Percentiles rank a stretch among this genome's conserved stretches.
These are phyloP conservation scores for Cynocephalus volans DNA, from an alignment of 2,113 vertebrate species.

Conservation along the genomic window DNA sequence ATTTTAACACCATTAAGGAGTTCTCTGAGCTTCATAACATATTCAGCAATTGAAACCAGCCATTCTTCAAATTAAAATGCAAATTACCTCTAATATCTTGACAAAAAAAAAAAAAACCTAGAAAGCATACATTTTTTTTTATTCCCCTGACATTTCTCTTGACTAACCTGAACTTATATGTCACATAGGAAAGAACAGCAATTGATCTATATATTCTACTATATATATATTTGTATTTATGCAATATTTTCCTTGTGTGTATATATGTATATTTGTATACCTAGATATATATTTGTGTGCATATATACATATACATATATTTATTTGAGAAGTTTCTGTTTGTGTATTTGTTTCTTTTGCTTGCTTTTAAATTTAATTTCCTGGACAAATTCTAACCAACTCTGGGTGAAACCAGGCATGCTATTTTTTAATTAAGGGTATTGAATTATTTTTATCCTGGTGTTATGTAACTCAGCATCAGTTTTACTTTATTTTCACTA, in stretches of 20 bases:
- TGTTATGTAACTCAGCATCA: slow-evolving; percentile 21
- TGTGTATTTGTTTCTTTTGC: slow-evolving; percentile 1
- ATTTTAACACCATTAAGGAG: not conserved
- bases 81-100: slow-evolving; percentile 22
- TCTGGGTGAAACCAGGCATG: slow-evolving; percentile 12
- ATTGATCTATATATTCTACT: not conserved
- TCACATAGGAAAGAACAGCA: not conserved
- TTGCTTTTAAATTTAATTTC: slow-evolving; percentile 58
- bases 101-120: slow-evolving; percentile 17
- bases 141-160: not conserved
- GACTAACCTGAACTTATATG: not conserved
- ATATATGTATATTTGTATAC: not conserved
- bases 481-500: slow-evolving; percentile 1
- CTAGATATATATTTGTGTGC: no score
- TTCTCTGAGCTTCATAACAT: not conserved
- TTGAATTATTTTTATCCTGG: not conserved
- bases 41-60: not conserved
- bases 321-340: slow-evolving; percentile 14
- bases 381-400: slow-evolving; percentile 34
- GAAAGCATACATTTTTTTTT: not conserved
- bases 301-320: not conserved
- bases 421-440: slow-evolving; percentile 49
- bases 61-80: slow-evolving; percentile 40
- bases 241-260: no score
- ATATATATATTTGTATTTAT: not conserved